These are phyloP conservation scores for Sipha flava DNA, from an alignment of 1,140 invertebrate genomes.

Conservation along the genomic window DNA sequence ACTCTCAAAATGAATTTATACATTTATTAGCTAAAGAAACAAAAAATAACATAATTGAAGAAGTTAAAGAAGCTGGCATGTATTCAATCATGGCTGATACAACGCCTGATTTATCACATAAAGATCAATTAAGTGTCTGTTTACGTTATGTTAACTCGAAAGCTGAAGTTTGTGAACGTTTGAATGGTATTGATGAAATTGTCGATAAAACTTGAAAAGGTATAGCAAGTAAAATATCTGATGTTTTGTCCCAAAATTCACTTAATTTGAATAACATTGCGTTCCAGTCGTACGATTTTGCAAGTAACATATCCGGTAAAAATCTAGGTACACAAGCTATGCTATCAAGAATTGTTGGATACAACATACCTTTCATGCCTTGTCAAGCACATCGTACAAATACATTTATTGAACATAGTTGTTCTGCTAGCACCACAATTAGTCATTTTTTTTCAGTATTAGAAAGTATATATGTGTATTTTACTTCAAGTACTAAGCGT, in stretches of 20 bases:
- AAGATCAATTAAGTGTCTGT: neutral
- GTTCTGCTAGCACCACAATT: too few species aligned
- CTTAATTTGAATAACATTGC: neutral
- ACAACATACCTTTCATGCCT: neutral
- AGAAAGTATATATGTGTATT: neutral
- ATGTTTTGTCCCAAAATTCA: neutral
- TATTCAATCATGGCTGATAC: neutral
- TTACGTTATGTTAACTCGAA: neutral
- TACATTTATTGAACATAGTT: neutral
- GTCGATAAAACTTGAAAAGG: conserved; percentile 6
- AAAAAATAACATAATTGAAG: neutral
- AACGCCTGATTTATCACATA: neutral
- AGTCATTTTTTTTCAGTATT: neutral
- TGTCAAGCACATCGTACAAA: conserved; percentile 4
- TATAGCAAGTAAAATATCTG: neutral
- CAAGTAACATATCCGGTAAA: neutral
- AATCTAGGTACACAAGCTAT: neutral
- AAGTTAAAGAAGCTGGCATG: neutral
- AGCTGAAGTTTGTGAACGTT: neutral
- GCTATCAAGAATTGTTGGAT: neutral
- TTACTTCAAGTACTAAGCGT: neutral
- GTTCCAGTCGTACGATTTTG: conserved; percentile 8
- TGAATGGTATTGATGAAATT: neutral
- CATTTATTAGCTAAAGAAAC: neutral
- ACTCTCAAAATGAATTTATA: conserved; percentile 23